Percentiles rank a stretch among this genome's conserved stretches.
phyloP scores from a whole-genome alignment of 53 echinoderm and acorn worm species.

The Echinometra lucunter region DNA sequence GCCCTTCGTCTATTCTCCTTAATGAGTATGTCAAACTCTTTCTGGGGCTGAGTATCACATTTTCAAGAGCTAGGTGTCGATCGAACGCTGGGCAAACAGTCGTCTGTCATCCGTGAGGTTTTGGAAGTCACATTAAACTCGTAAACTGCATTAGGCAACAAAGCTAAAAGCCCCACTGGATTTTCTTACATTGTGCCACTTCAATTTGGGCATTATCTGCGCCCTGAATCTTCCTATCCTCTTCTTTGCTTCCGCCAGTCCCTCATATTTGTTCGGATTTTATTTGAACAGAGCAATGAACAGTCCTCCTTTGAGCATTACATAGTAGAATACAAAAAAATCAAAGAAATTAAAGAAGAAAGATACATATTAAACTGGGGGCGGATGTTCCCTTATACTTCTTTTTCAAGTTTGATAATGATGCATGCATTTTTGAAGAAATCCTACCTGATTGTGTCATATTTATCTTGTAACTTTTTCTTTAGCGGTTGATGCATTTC shows the following conservation, averaged over 20 bases:
- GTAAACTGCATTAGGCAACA: slow-evolving; percentile 41
- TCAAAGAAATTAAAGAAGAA: background rate
- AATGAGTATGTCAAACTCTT: slow-evolving; percentile 34
- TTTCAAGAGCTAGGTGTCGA: background rate
- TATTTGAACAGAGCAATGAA: slow-evolving; percentile 49
- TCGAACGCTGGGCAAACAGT: background rate
- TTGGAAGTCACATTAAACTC: slow-evolving; percentile 32
- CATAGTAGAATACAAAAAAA: background rate
- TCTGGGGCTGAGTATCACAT: slow-evolving; percentile 15
- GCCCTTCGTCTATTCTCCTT: background rate
- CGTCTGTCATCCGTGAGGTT: background rate
- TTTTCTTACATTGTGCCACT: slow-evolving; percentile 27
- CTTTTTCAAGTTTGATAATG: background rate
- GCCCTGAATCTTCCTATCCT: slow-evolving; percentile 17
- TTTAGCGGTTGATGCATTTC: background rate
- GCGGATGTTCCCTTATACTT: background rate
- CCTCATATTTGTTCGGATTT: background rate
- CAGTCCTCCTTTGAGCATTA: background rate
- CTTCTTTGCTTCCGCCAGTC: background rate
- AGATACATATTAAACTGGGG: background rate
- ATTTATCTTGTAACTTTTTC: slow-evolving; percentile 2
- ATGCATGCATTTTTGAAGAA: background rate
- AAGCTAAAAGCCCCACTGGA: slow-evolving; percentile 18
- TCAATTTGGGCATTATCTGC: slow-evolving; percentile 52
- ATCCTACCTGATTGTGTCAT: background rate